These are phyloP conservation scores for Pseudococcus viburni DNA, from an alignment of 2,888 invertebrate species.

Conservation along the genomic window DNA sequence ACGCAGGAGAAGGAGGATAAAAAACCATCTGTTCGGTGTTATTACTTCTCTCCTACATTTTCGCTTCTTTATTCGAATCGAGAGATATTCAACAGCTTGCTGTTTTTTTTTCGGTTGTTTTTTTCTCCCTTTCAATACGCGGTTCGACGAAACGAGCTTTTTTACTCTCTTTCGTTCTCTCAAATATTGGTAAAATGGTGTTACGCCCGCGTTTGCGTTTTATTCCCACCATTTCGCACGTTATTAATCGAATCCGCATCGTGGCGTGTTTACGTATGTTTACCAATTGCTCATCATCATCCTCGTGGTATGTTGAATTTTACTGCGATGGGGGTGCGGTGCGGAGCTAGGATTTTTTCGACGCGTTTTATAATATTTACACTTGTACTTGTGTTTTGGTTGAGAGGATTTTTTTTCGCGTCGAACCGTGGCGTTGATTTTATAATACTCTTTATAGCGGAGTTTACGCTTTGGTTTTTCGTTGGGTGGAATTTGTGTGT, in stretches of 20 bases:
- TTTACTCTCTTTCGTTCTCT: neutral
- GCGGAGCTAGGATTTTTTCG: neutral
- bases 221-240: neutral
- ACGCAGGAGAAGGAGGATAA: neutral
- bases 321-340: too few relatives aligned
- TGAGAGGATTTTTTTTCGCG: neutral
- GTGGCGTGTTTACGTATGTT: neutral
- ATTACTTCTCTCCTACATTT: neutral
- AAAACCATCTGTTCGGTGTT: conserved; percentile 16
- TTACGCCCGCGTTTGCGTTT: neutral
- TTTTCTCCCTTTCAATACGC: neutral
- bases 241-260: neutral
- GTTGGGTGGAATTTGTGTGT: too few relatives aligned
- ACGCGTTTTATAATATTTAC: neutral
- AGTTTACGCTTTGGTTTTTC: too few relatives aligned
- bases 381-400: neutral
- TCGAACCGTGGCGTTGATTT: neutral
- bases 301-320: neutral
- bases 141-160: conserved; percentile 13
- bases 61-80: neutral
- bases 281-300: neutral
- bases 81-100: conserved; percentile 23
- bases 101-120: neutral
- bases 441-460: neutral
- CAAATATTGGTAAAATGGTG: neutral